Evolutionary conservation across 2,113 vertebrate species (phyloP).

Genomic region (Anguilla japonica): DNA sequence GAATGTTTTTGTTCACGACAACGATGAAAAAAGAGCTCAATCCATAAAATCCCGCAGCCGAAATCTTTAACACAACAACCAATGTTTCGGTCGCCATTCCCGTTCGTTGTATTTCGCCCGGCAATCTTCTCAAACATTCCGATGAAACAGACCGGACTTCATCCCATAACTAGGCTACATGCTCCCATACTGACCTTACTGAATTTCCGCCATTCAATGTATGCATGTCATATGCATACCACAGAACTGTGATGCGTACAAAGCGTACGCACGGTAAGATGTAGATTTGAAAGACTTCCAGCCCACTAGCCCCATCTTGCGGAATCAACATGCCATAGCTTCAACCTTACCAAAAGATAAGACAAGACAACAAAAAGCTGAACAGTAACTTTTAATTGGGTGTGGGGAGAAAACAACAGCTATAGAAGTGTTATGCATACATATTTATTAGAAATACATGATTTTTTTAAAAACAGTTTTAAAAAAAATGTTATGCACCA

Average conservation of each 20-base stretch:
- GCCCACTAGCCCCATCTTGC: slow-evolving; percentile 2
- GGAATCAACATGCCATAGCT: not conserved
- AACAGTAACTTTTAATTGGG: not conserved
- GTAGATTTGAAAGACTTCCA: not conserved
- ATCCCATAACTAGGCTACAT: slow-evolving; percentile 34
- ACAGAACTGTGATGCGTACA: not conserved
- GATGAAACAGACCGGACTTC: slow-evolving; percentile 17
- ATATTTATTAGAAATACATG: too few relatives aligned
- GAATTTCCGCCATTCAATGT: slow-evolving; percentile 66
- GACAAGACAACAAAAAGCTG: not conserved
- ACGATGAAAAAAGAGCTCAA: slow-evolving; percentile 88
- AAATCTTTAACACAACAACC: slow-evolving; percentile 64
- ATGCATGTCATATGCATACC: not conserved
- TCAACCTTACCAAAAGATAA: not conserved
- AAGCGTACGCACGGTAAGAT: not conserved
- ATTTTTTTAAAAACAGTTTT: too few relatives aligned
- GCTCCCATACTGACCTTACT: slow-evolving; percentile 52
- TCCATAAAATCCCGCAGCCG: slow-evolving; percentile 82
- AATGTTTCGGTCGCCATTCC: slow-evolving; percentile 53
- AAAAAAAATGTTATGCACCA: too few relatives aligned
- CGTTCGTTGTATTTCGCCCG: slow-evolving; percentile 42
- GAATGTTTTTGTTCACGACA: slow-evolving; percentile 90
- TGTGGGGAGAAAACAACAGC: not conserved
- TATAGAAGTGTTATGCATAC: not conserved
- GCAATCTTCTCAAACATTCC: slow-evolving; percentile 41